Conservation (phyloP, 2,797 vertebrate species). For the Mus caroli region DNA sequence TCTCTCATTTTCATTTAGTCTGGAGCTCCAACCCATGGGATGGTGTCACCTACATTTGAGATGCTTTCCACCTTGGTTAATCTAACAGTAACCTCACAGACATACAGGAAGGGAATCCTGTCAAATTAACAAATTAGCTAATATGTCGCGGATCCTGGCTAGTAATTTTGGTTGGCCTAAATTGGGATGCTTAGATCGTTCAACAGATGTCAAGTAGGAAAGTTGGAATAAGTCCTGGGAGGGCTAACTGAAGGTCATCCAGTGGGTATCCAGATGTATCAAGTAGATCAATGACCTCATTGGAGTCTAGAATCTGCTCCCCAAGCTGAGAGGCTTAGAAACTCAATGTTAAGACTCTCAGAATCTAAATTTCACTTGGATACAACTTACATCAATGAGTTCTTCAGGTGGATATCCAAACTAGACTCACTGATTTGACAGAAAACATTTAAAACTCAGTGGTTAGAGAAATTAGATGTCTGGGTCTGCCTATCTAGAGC, state of each 20-base stretch:
- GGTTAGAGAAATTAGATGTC: neutral
- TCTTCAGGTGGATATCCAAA: neutral
- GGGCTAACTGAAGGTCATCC: neutral
- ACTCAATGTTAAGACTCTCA: neutral
- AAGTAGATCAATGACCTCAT: neutral
- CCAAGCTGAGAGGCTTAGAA: conserved; percentile 20
- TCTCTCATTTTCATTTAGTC: neutral
- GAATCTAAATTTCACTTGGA: neutral
- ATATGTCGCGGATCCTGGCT: neutral
- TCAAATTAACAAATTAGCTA: neutral
- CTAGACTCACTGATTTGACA: neutral
- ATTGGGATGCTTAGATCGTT: neutral
- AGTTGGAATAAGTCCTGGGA: neutral
- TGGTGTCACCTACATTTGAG: neutral
- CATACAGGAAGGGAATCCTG: neutral
- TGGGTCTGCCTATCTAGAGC: neutral
- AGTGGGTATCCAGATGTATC: neutral
- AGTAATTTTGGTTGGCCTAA: neutral
- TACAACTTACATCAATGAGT: neutral
- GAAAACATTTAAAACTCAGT: neutral
- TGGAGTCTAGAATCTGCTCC: neutral
- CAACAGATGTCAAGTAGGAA: neutral
- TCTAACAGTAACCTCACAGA: neutral
- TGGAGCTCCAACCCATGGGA: neutral
- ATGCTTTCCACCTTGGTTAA: neutral